phyloP scores from a whole-genome alignment of 2,797 vertebrate genomes.

The Hydrophis major region DNA sequence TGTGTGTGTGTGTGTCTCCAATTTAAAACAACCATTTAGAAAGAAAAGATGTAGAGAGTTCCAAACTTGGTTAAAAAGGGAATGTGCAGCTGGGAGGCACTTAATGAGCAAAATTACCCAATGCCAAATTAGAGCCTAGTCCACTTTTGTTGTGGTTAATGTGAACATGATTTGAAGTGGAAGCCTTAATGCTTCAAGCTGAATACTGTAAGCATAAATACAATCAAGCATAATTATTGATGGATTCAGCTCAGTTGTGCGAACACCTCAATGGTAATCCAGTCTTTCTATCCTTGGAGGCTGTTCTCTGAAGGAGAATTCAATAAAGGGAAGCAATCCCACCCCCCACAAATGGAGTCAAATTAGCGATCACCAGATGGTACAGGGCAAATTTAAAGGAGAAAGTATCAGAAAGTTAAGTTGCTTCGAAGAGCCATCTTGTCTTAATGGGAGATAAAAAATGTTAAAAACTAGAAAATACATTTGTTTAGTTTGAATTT shows the following conservation, averaged over 20 bases:
- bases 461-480: neutral
- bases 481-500: neutral
- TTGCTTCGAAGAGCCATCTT: neutral
- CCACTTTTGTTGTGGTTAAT: conserved; percentile 7
- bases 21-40: neutral
- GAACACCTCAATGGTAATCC: conserved; percentile 4
- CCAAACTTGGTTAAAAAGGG: neutral
- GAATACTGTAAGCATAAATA: conserved; percentile 20
- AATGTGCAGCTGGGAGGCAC: conserved; percentile 5
- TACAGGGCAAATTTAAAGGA: neutral
- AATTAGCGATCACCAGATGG: neutral
- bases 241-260: conserved; percentile 3
- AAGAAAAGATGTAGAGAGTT: neutral
- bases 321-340: neutral
- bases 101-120: conserved; percentile 18
- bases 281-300: neutral
- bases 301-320: neutral
- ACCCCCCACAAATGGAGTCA: neutral
- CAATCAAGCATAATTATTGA: conserved; percentile 21
- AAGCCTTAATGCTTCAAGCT: neutral
- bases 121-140: neutral
- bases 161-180: conserved; percentile 7
- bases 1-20: neutral
- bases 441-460: neutral
- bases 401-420: neutral